Base-by-base conservation (phyloP, 2,888 invertebrate species). In the Brassicogethes aeneus region DNA sequence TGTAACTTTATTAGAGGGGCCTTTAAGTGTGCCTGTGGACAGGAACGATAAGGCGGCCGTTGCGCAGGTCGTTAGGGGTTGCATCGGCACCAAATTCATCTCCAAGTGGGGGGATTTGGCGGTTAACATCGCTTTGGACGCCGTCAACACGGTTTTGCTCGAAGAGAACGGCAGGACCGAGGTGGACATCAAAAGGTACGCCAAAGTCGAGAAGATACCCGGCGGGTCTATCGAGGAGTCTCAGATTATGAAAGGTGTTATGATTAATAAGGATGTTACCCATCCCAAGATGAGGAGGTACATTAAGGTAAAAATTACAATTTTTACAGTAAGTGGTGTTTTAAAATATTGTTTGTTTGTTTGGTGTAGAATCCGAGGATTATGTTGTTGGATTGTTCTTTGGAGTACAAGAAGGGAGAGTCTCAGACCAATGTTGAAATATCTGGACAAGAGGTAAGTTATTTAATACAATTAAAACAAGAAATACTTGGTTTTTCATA, bases 331-430 rank as follows among this genome's bases (percentile, higher is more conserved):
- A 34, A 17, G 12, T 16, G 10, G 30, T 3, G 15, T 12, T 13
- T 36, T 17, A 16, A 12, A 14, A 31, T 33, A 33, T 36, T 16
- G 10, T 35, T 23, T 34, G n/a, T 36, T 35, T 15, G 12, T 17
- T 16, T 10, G 5, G 5, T 51, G 16, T 41, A 93, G 68, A 94
- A 97, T 68, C 99, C 99, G 0, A 77, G 95, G 52, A 95, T 99
- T 59, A 71, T 99, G 1, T 73, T 99, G 38, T 72, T 99, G 16
- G 99, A 99, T 70, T 99, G 99, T 66, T 81, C 87, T 1, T 72
- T 99, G 40, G 99, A 99, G 68, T 99, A 99, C 72, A 99, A 99
- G 70, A 99, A 99, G 69, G 99, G 97, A 17, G 96, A 97, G 72
- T 94, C 94, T 61, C 91, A 94, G 75, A 96, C 96, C 3, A 94